Base-by-base conservation (phyloP, 2,113 vertebrate species). In the Sinosuthora webbiana region DNA sequence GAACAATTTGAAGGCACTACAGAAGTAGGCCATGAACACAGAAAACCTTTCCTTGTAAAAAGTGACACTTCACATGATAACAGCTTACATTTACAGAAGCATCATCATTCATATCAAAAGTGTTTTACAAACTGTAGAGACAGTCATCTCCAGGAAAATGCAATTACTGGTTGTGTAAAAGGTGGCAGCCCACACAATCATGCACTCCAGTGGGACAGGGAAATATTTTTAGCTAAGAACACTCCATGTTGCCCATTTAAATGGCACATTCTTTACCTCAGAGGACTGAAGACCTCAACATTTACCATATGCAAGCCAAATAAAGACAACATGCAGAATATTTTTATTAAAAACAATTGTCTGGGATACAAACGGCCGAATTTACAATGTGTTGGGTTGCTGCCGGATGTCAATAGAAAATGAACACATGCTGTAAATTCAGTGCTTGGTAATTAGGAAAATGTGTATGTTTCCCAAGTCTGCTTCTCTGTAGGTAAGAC, bases 401-500 rank as follows among this genome's bases (percentile, higher is more conserved):
- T 95, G 91, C 90, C 76, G 79, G 94, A 95, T 96, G 94, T 90
- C 14, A 13, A 59, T 13, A 81, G 88, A 95, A 82, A 83, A 92
- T 11, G 68, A 96, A 84, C 90, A 94, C 49, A 94, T 93, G 92
- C 85, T 94, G 52, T 68, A 96, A 90, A 94, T 94, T 70, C 87
- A 83, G 92, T 8, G 59, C 80, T 64, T 44, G 44, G 18, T 97
- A 94, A 96, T 96, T 45, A 93, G 76, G 92, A 96, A 93, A 97
- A 95, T 81, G 79, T 95, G 83, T 20, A 10, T 30, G 22, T 67
- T 86, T 55, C 88, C 79, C 64, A 52, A 86, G 85, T 22, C 94
- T 96, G 96, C 94, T 92, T 87, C 95, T 93, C 95, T 95, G 85
- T 75, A 94, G 93, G 85, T 76, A 96, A 68, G 79, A 96, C 92